Base-by-base conservation (phyloP, 2,888 invertebrate genomes). In the Cosmorhoe ocellata region DNA sequence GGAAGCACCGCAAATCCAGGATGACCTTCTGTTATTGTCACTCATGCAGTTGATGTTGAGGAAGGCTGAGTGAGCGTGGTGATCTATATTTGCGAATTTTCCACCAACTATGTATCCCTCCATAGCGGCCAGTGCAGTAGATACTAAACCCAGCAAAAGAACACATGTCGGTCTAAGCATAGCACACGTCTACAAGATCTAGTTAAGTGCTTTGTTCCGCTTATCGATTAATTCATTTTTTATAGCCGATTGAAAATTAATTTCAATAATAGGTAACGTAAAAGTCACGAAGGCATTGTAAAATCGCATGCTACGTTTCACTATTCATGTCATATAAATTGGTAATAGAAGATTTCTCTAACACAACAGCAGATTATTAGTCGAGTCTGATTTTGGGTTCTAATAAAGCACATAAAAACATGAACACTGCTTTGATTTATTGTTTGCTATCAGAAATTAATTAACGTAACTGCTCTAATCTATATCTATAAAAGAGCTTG, bases 1-100 rank as follows among this genome's bases (percentile, higher is more conserved):
- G 0, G 69, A 66, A 1, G 51, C 52, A 2, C 56, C 50, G 37
- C 61, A 59, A 32, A 54, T 44, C 67, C 65, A 61, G 34, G 40
- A 2, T 38, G 47, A 0, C 2, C 41, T 46, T 33, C 49, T 4
- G 26, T 30, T 12, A 0, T 13, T 3, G 1, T 32, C 12, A 3
- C 32, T 11, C 1, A 22, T 1, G 33, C 63, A 66, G 0, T 28
- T 2, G 2, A 53, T 28, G 11, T 32, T 34, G 8, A 67, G 38
- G 14, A 60, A 61, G 0, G 50, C 64, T 1, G 64, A 63, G 32
- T 67, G 54, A 1, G 62, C 51, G 13, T 46, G 39, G 5, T 45
- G 31, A 1, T 40, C 18, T 24, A 63, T 63, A 0, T 36, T 14
- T 1, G 58, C 45, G 3, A 28, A 36, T 0, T n/a, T 1, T 31